These are phyloP conservation scores for Sebastes taczanowskii DNA, from an alignment of 2,797 vertebrate species.

Conservation along the genomic window DNA sequence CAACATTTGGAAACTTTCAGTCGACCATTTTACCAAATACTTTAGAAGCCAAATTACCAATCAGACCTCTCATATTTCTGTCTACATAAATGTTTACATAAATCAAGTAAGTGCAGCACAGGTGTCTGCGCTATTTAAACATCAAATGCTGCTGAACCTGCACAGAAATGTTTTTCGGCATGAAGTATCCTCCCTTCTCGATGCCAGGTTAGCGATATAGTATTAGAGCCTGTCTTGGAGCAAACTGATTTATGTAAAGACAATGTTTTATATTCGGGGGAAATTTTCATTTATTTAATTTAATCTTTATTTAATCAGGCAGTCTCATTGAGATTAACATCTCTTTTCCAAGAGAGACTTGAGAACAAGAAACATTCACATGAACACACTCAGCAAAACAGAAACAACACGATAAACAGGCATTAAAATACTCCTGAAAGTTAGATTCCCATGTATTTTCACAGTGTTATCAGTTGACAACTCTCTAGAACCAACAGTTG, in stretches of 20 bases:
- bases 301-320: neutral
- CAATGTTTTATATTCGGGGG: neutral
- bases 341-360: too few relatives aligned
- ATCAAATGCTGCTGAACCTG: constrained; percentile 22
- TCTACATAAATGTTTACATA: neutral
- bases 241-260: constrained; percentile 11
- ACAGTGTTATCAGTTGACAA: neutral
- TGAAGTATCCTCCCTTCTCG: neutral
- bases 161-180: constrained; percentile 1
- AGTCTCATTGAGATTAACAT: too few relatives aligned
- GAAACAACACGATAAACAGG: too few relatives aligned
- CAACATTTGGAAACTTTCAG: constrained; percentile 80
- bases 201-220: neutral
- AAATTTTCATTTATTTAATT: neutral
- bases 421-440: neutral
- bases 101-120: constrained; percentile 16
- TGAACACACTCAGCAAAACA: too few relatives aligned
- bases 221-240: neutral
- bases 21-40: constrained; percentile 70
- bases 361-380: too few relatives aligned
- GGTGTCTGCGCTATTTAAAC: constrained; percentile 29
- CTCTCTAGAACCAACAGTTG: neutral
- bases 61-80: constrained; percentile 44
- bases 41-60: constrained; percentile 71
- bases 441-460: neutral